These are phyloP conservation scores for Nothura maculosa DNA, from an alignment of 2,797 vertebrate species.

Conservation along the genomic window DNA sequence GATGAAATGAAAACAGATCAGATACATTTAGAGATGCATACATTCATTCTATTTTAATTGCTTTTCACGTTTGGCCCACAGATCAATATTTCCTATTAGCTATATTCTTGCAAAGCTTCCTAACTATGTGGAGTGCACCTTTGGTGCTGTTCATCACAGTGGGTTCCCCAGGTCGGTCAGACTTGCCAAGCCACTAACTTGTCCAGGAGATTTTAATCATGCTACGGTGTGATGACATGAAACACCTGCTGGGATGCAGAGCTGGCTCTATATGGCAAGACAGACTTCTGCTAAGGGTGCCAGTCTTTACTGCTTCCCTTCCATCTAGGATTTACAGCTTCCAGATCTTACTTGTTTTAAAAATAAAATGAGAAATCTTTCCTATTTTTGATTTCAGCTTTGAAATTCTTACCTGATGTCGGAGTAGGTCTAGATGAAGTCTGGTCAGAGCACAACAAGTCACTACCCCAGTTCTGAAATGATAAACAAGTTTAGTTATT, in stretches of 20 bases:
- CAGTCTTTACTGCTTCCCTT: neutral
- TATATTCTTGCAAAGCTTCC: neutral
- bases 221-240: neutral
- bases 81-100: neutral
- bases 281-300: neutral
- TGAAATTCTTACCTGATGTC: slow-evolving; percentile 86
- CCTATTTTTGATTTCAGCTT: neutral
- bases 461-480: slow-evolving; percentile 93
- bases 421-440: slow-evolving; percentile 82
- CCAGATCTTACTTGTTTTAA: neutral
- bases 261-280: neutral
- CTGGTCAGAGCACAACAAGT: slow-evolving; percentile 84
- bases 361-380: neutral
- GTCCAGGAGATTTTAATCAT: neutral
- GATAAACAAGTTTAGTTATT: neutral
- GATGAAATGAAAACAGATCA: neutral
- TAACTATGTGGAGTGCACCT: neutral
- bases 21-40: neutral
- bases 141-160: neutral
- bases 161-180: neutral
- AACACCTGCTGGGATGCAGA: neutral
- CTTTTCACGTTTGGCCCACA: neutral
- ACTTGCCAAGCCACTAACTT: neutral
- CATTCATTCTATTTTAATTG: neutral
- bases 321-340: neutral